phyloP scores from a whole-genome alignment of 2,113 vertebrate species.

The Antechinus stuartii region DNA sequence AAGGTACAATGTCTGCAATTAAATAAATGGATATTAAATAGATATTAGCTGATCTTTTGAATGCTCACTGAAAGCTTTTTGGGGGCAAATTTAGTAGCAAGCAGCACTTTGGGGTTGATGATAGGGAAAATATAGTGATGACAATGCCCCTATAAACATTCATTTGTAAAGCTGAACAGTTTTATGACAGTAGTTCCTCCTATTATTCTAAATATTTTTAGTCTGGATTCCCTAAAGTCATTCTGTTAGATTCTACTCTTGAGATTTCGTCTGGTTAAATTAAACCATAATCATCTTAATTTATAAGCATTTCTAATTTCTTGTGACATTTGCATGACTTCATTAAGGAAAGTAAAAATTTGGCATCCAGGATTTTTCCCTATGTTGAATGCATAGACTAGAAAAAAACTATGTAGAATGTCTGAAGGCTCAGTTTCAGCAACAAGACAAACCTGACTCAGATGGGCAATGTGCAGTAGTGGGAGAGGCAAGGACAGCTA shows the following conservation, averaged over 20 bases:
- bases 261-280: background rate
- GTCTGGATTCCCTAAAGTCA: background rate
- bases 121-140: background rate
- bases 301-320: constrained; percentile 34
- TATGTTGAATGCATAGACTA: background rate
- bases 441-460: background rate
- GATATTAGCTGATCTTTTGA: background rate
- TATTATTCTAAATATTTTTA: constrained; percentile 27
- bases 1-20: background rate
- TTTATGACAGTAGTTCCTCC: constrained; percentile 1
- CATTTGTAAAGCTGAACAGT: background rate
- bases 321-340: background rate
- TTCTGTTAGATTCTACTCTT: background rate
- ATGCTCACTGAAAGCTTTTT: background rate
- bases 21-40: background rate
- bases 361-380: background rate
- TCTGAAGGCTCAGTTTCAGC: background rate
- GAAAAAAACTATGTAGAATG: constrained; percentile 8
- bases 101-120: background rate
- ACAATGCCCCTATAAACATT: background rate
- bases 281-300: constrained; percentile 13
- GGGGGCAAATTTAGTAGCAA: background rate
- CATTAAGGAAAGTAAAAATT: background rate
- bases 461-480: background rate
- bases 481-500: background rate